These are phyloP conservation scores for Monopterus albus DNA, from an alignment of 2,113 vertebrate genomes.

Conservation along the genomic window DNA sequence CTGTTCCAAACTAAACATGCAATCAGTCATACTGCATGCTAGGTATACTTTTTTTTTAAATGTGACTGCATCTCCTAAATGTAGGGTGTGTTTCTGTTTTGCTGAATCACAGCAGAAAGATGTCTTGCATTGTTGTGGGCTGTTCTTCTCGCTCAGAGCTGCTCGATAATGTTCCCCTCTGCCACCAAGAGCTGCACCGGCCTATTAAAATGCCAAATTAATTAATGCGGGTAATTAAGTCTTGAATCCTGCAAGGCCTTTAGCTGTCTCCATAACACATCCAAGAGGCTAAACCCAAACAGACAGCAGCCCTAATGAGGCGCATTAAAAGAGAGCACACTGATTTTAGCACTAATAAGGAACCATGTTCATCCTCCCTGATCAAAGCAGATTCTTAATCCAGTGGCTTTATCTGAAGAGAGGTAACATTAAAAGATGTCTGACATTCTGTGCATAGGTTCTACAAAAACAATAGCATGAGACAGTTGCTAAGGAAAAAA, in stretches of 20 bases:
- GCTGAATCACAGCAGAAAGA: slow-evolving; percentile 51
- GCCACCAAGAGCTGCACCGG: slow-evolving; percentile 38
- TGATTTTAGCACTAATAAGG: slow-evolving; percentile 48
- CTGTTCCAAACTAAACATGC: not conserved
- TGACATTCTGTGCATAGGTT: slow-evolving; percentile 20
- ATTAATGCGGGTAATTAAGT: slow-evolving; percentile 80
- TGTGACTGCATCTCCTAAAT: slow-evolving; percentile 17
- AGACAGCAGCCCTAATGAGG: slow-evolving; percentile 60
- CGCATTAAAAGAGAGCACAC: slow-evolving; percentile 41
- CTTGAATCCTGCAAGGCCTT: slow-evolving; percentile 59
- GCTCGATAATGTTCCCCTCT: slow-evolving; percentile 43
- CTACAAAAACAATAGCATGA: slow-evolving; percentile 17
- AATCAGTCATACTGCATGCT: not conserved
- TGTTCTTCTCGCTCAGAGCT: slow-evolving; percentile 24
- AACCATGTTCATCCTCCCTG: slow-evolving; percentile 54
- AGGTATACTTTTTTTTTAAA: slow-evolving; percentile 12
- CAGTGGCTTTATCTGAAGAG: slow-evolving; percentile 9
- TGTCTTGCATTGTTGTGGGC: not conserved
- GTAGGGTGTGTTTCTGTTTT: slow-evolving; percentile 32
- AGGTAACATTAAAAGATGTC: slow-evolving; percentile 18
- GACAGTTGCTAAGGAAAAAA: slow-evolving; percentile 7
- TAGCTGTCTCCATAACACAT: slow-evolving; percentile 40
- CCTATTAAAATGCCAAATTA: slow-evolving; percentile 71
- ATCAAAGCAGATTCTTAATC: slow-evolving; percentile 67
- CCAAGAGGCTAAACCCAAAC: slow-evolving; percentile 56